Evolutionary conservation across 53 echinoderm and acorn worm species (phyloP).

Genomic region (Patiria pectinifera): DNA sequence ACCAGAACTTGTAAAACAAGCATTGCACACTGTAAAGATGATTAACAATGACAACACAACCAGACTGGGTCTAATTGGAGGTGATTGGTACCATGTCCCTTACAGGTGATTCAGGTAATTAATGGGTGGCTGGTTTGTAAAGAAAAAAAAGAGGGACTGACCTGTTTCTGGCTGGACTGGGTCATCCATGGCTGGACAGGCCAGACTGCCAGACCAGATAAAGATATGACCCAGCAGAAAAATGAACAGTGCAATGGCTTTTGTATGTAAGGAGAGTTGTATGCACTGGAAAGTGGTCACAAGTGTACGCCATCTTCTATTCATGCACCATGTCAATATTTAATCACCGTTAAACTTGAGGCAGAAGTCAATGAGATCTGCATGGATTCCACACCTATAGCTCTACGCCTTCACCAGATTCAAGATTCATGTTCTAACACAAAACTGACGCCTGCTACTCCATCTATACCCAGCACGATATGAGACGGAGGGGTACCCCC

Average conservation of each 20-base stretch:
- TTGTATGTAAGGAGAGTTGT: not conserved
- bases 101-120: constrained; percentile 39
- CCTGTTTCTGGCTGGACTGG: constrained; percentile 21
- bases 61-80: not conserved
- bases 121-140: not conserved
- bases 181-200: not conserved
- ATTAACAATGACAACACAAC: constrained; percentile 35
- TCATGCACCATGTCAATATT: no score
- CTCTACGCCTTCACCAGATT: no score
- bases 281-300: not conserved
- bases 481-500: no score
- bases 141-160: not conserved
- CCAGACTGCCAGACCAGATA: not conserved
- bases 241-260: not conserved
- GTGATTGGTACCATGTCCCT: constrained; percentile 20
- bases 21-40: constrained; percentile 22
- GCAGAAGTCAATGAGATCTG: no score
- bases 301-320: no score
- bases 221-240: not conserved
- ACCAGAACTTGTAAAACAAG: constrained; percentile 47
- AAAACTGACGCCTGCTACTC: no score
- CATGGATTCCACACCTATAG: no score
- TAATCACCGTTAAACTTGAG: no score
- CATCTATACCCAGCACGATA: no score
- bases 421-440: no score